Evolutionary conservation across 1,140 invertebrate genomes (phyloP).

Genomic region (Proales similis): DNA sequence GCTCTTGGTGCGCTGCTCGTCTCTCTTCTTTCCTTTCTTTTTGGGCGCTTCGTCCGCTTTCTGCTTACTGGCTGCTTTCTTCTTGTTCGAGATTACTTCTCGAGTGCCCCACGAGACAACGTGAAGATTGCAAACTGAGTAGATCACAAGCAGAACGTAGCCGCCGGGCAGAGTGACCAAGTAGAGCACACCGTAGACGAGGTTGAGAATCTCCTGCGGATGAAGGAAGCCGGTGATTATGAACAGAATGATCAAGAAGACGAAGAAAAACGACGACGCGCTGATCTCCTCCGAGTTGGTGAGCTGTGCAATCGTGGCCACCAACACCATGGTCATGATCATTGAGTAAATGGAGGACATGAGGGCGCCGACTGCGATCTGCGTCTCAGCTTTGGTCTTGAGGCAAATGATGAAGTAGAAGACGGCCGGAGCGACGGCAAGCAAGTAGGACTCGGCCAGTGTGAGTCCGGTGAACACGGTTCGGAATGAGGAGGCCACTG

Average conservation of each 20-base stretch:
- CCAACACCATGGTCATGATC: conserved; percentile 49
- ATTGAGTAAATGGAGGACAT: conserved; percentile 48
- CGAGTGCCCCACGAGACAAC: conserved; percentile 48
- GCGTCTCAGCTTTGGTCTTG: conserved; percentile 50
- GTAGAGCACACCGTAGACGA: conserved; percentile 46
- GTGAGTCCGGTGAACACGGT: conserved; percentile 57
- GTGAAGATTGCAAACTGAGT: conserved; percentile 47
- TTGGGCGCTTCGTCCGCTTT: conserved; percentile 40
- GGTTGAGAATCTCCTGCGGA: conserved; percentile 44
- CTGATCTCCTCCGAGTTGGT: conserved; percentile 41
- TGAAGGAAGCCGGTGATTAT: conserved; percentile 45
- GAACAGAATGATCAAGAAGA: conserved; percentile 43
- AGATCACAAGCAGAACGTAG: conserved; percentile 48
- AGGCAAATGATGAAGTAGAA: conserved; percentile 56
- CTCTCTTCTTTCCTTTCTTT: conserved; percentile 51
- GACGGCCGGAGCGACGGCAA: conserved; percentile 54
- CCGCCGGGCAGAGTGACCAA: conserved; percentile 48
- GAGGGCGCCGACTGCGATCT: conserved; percentile 48
- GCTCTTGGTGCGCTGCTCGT: conserved; percentile 41
- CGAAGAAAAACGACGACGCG: conserved; percentile 46
- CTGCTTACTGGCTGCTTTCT: too few relatives aligned
- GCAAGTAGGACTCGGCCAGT: conserved; percentile 51
- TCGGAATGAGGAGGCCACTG: conserved; percentile 58
- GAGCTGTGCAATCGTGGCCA: conserved; percentile 43
- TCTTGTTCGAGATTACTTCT: conserved; percentile 40